Base-by-base conservation (phyloP, 1,140 invertebrate species). In the Monomorium pharaonis region DNA sequence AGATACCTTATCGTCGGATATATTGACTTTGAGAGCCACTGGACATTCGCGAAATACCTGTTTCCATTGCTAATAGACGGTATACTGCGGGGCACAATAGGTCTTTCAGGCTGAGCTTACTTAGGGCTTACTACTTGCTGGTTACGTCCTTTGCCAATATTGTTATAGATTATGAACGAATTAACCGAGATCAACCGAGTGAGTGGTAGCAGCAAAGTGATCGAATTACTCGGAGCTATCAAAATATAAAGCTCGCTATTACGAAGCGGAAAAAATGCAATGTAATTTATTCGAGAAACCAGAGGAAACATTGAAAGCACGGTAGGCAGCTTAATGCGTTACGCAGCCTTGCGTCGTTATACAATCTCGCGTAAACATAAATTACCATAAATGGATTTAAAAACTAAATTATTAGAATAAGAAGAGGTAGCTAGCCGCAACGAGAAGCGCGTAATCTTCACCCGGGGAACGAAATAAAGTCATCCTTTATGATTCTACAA, bases 1-100 rank as follows among this genome's bases (percentile, higher is more conserved):
- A 30, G 30, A 30, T 54, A 37, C 51, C 67, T n/a, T 14, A 1
- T 16, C 33, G n/a, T n/a, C 21, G 33, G 18, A 47, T 84, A 44
- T 84, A 84, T 86, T 63, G 85, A 86, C 80, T 84, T 75, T 84
- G 80, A 75, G 44, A 75, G 56, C 49, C 69, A 10, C 65, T 62
- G 56, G 63, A 51, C 62, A 81, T 49, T 72, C 37, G 51, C 14
- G 37, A 44, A 42, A 58, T 72, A 74, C 37, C 37, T 74, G 78
- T 83, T 81, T 81, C 49, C 77, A 81, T 81, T 81, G 77, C 77
- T 83, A 83, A 83, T 83, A 83, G 67, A 72, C 78, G 65, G 12
- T 14, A 16, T 44, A 21, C 10, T 12, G n/a, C 33, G 37, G 49
- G 6, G 33, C 0, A 72, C 78, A 72, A 72, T 83, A 33, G 67